Evolutionary conservation across 1,140 invertebrate species (phyloP).

Genomic region (Campoletis sonorensis): DNA sequence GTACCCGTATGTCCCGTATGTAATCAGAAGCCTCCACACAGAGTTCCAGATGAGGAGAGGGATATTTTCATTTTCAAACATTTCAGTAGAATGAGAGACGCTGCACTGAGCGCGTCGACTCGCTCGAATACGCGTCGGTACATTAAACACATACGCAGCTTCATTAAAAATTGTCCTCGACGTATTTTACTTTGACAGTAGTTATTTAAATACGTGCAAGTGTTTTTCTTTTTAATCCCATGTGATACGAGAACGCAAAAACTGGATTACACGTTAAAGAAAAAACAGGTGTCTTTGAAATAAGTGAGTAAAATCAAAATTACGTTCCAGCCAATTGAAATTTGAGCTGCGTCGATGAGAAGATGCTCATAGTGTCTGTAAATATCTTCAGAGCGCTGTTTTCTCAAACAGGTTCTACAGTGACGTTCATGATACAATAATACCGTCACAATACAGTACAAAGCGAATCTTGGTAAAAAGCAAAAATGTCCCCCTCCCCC

Average conservation of each 20-base stretch:
- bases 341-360: slow-evolving; percentile 2
- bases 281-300: neutral
- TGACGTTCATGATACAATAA: neutral
- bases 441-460: slow-evolving; percentile 14
- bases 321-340: neutral
- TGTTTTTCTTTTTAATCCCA: neutral
- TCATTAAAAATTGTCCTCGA: neutral
- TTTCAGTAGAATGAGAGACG: slow-evolving; percentile 39
- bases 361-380: neutral
- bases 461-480: neutral
- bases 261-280: slow-evolving; percentile 20
- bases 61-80: slow-evolving; percentile 7
- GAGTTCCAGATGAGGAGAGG: slow-evolving; percentile 7
- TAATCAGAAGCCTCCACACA: neutral
- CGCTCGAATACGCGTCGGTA: slow-evolving; percentile 23
- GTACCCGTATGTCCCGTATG: too few species aligned
- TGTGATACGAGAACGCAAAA: neutral
- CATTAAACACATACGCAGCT: neutral
- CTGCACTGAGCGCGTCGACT: slow-evolving; percentile 32
- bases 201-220: neutral
- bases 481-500: too few species aligned
- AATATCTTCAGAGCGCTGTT: neutral
- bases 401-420: slow-evolving; percentile 27
- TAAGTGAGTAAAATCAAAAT: slow-evolving; percentile 15
- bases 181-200: neutral